Base-by-base conservation (phyloP, 2,888 invertebrate genomes). In the Strigamia crassipes region DNA sequence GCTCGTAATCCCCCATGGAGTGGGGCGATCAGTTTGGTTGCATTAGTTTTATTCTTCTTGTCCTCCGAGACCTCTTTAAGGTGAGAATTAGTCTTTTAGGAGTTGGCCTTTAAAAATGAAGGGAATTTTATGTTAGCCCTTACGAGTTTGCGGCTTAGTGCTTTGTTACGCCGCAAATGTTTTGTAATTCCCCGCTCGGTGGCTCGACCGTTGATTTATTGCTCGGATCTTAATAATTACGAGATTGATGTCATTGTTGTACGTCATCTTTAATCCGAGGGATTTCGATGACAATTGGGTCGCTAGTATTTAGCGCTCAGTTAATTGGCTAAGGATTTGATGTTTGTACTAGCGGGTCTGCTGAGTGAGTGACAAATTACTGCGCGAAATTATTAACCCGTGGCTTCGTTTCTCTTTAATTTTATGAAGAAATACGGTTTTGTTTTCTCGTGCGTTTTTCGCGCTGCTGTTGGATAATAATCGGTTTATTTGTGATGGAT, bases 241-340 rank as follows among this genome's bases (percentile, higher is more conserved):
- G n/a, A 56, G 56, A 56, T 56, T 56, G 56, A 56, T 56, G 56
- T 56, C 56, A 56, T 18, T 18, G 21, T n/a, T 56, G 56, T 56
- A 18, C 56, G 56, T 56, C 56, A 21, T 56, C 56, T 56, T 56
- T 56, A 56, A 56, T 56, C 56, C 56, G 18, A 18, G 56, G 56
- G 56, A 56, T 56, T 56, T 56, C 56, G 56, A 56, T 56, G 56
- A 56, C 18, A 56, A 56, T 56, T 56, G 56, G 56, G 56, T 18
- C 6, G 56, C 56, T 56, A 56, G 56, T 56, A 56, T 56, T 56
- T 56, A 56, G 56, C 21, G 18, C 56, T 1, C 18, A 56, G 56
- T 56, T 56, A 56, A 56, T 56, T 56, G 56, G 56, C 56, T 18
- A 18, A 56, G 56, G 56, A 56, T 56, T 56, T 56, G 18, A 18